Conservation (phyloP, 2,888 invertebrate genomes). For the Cloeon dipterum region DNA sequence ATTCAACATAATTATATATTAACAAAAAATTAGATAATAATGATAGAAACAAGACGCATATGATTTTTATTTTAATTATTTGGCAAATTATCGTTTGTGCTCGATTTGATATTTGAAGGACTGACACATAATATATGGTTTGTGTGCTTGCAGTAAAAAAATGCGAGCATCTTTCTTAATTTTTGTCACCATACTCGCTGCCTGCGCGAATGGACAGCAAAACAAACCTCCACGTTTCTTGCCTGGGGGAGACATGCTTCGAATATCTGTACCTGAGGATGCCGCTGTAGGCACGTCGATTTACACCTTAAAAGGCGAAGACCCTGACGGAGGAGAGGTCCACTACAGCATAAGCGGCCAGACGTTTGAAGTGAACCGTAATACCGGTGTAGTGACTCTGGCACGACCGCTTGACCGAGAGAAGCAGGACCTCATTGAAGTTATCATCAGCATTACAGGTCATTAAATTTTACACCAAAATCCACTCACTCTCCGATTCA, state of each 20-base stretch:
- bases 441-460: conserved; percentile 64
- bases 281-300: conserved; percentile 51
- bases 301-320: conserved; percentile 40
- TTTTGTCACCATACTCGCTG: background rate
- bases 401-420: conserved; percentile 49
- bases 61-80: no score
- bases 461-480: no score
- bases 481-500: no score
- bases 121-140: no score
- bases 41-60: no score
- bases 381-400: conserved; percentile 49
- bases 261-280: conserved; percentile 47
- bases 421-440: conserved; percentile 40
- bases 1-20: no score
- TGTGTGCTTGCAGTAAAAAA: no score
- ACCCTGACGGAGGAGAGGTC: conserved; percentile 49
- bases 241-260: conserved; percentile 55
- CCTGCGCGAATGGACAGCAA: conserved; percentile 22
- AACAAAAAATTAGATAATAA: no score
- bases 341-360: conserved; percentile 64
- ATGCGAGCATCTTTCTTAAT: no score
- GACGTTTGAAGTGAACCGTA: conserved; percentile 52
- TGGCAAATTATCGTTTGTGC: no score
- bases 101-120: no score
- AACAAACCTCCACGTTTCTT: conserved; percentile 54